phyloP scores from a whole-genome alignment of 1,140 invertebrate species.

The Drosophila pseudoananassae region DNA sequence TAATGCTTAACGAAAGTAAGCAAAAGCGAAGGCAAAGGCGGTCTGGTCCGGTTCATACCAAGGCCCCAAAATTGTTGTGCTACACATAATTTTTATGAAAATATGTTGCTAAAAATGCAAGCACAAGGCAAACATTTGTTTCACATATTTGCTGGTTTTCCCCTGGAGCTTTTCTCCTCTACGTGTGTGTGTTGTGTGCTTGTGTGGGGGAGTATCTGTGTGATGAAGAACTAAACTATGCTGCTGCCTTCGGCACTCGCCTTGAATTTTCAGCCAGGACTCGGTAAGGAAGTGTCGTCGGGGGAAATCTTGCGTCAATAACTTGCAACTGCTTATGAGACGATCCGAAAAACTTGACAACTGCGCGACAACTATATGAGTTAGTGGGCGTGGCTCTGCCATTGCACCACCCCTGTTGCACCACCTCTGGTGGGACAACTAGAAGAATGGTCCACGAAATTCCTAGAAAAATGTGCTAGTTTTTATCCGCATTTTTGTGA shows the following conservation, averaged over 20 bases:
- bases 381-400: slow-evolving; percentile 5
- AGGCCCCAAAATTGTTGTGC: slow-evolving; percentile 51
- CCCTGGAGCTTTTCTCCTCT: background rate
- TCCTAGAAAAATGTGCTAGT: slow-evolving; percentile 34
- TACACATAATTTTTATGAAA: slow-evolving; percentile 75
- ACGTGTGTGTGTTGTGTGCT: background rate
- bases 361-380: slow-evolving; percentile 34
- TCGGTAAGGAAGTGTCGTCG: slow-evolving; percentile 20
- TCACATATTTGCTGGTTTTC: slow-evolving; percentile 59
- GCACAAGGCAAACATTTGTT: slow-evolving; percentile 76
- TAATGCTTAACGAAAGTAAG: slow-evolving; percentile 63
- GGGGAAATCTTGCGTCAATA: slow-evolving; percentile 76
- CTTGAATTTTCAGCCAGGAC: slow-evolving; percentile 46
- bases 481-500: slow-evolving; percentile 61
- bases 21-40: slow-evolving; percentile 31
- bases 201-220: background rate
- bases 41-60: background rate
- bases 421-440: slow-evolving; percentile 3
- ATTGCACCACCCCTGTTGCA: slow-evolving; percentile 20
- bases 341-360: slow-evolving; percentile 26
- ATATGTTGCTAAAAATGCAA: slow-evolving; percentile 74
- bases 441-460: slow-evolving; percentile 25
- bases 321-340: slow-evolving; percentile 79
- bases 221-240: slow-evolving; percentile 57
- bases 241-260: slow-evolving; percentile 51